Evolutionary conservation across 2,113 vertebrate genomes (phyloP).

Genomic region (Muntiacus muntjak): DNA sequence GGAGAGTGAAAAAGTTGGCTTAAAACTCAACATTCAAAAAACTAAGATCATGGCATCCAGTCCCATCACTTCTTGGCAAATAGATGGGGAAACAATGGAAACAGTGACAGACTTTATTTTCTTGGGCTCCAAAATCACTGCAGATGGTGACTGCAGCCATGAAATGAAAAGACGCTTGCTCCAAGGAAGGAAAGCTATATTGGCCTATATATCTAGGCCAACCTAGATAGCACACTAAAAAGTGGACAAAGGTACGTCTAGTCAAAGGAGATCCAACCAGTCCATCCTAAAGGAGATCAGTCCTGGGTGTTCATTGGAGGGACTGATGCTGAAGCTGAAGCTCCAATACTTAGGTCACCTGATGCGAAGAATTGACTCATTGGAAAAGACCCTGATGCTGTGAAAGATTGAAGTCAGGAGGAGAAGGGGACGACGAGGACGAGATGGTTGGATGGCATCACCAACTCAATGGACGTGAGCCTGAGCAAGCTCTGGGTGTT

Average conservation of each 20-base stretch:
- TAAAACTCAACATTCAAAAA: not conserved
- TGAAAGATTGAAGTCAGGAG: not conserved
- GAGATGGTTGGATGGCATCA: not conserved
- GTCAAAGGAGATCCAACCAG: not conserved
- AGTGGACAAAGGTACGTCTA: not conserved
- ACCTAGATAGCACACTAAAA: fast-evolving
- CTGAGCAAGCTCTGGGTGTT: not conserved
- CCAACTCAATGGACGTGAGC: fast-evolving
- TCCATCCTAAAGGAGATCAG: not conserved
- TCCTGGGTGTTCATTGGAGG: not conserved
- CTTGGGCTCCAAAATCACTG: not conserved
- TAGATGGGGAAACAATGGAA: not conserved
- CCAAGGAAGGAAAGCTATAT: not conserved
- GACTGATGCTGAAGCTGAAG: not conserved
- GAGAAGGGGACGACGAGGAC: not conserved
- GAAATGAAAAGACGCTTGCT: not conserved
- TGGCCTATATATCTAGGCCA: not conserved
- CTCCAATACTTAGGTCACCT: not conserved
- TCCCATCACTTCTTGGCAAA: not conserved
- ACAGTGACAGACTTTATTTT: not conserved
- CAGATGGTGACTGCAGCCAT: not conserved
- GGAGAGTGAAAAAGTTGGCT: not conserved
- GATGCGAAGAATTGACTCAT: not conserved
- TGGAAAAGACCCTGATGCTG: not conserved
- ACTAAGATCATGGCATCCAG: not conserved